Conservation (phyloP, 1,140 invertebrate species). For the Lethrus apterus region DNA sequence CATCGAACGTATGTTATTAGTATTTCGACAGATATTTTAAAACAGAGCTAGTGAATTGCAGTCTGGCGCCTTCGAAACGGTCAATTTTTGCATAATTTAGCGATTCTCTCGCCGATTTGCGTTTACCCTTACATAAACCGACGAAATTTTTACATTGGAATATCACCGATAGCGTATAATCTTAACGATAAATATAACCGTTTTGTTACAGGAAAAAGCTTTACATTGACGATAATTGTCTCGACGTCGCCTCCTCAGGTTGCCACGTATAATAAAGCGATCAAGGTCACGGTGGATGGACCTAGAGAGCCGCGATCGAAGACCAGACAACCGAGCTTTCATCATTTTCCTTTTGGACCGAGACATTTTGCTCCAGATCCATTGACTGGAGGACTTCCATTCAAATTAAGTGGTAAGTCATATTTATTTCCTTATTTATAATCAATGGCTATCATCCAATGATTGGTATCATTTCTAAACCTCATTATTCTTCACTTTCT, state of each 20-base stretch:
- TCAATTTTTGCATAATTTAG: constrained; percentile 15
- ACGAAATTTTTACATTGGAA: too few species aligned
- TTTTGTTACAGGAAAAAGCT: constrained; percentile 81
- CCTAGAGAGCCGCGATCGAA: constrained; percentile 93
- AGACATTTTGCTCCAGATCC: constrained; percentile 71
- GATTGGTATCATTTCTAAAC: too few species aligned
- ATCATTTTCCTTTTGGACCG: constrained; percentile 79
- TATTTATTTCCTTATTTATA: too few species aligned
- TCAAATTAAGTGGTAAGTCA: constrained; percentile 75
- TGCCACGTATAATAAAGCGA: constrained; percentile 88
- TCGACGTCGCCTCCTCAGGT: constrained; percentile 88
- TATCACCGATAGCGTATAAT: constrained; percentile 4
- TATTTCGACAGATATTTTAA: neutral
- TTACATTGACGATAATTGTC: constrained; percentile 91
- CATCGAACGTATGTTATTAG: neutral
- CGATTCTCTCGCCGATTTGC: constrained; percentile 15
- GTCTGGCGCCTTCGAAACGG: constrained; percentile 12
- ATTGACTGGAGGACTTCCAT: constrained; percentile 68
- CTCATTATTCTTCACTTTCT: too few species aligned
- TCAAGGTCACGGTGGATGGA: constrained; percentile 98
- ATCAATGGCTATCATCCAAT: too few species aligned
- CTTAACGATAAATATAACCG: too few species aligned
- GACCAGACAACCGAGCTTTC: constrained; percentile 76
- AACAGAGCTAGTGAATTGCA: too few species aligned
- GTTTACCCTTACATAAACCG: too few species aligned